Conservation (phyloP, 2,888 invertebrate species). For the Gordius sp. region DNA sequence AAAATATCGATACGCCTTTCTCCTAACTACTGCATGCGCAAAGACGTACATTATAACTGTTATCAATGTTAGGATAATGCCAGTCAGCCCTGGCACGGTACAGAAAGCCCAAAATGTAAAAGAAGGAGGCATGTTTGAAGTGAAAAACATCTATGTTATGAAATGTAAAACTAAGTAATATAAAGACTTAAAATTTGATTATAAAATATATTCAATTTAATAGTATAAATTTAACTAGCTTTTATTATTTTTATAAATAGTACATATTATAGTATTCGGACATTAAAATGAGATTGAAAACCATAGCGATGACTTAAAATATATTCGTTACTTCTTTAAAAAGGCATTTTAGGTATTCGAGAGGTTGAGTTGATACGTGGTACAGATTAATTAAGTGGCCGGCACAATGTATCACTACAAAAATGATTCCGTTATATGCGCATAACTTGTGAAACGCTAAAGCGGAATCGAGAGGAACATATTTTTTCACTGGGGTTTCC, state of each 20-base stretch:
- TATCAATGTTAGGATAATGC: conserved; percentile 56
- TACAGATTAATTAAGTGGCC: conserved; percentile 91
- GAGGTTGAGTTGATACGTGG: conserved; percentile 75
- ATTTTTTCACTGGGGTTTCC: conserved; percentile 71
- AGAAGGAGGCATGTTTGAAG: conserved; percentile 34
- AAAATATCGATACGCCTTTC: conserved; percentile 63
- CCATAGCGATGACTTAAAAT: too few relatives aligned
- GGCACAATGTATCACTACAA: conserved; percentile 58
- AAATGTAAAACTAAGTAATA: not conserved
- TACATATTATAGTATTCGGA: not conserved
- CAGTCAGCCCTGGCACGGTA: conserved; percentile 52
- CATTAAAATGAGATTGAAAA: too few relatives aligned
- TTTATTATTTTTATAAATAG: not conserved
- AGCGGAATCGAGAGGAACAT: conserved; percentile 70
- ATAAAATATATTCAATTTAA: not conserved
- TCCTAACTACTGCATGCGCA: conserved; percentile 43
- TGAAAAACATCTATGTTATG: conserved; percentile 12
- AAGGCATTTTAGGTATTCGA: conserved; percentile 63
- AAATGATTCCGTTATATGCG: conserved; percentile 71
- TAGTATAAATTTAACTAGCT: not conserved
- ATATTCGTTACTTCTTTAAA: conserved; percentile 77
- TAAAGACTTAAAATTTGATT: not conserved
- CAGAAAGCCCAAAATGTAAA: conserved; percentile 82
- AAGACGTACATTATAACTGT: conserved; percentile 90
- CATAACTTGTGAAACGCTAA: conserved; percentile 90